These are phyloP conservation scores for Phyto melanocephala DNA, from an alignment of 2,888 invertebrate genomes.

Conservation along the genomic window DNA sequence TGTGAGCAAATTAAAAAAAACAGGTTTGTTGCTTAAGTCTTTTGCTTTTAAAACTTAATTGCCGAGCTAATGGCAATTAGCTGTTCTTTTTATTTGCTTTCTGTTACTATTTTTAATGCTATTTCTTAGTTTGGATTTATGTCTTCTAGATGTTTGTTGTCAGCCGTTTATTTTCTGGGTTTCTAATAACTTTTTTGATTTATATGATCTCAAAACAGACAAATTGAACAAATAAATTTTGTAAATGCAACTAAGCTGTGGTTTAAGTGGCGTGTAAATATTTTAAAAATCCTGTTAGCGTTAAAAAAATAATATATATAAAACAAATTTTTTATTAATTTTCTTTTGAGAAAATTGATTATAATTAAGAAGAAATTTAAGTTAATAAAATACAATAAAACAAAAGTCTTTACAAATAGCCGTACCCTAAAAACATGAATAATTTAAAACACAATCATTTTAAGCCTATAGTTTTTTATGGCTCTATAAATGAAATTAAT, in stretches of 20 bases:
- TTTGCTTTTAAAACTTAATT: slow-evolving; percentile 41
- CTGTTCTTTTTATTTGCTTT: neutral
- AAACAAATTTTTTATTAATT: too few relatives aligned
- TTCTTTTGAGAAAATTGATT: too few relatives aligned
- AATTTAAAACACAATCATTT: too few relatives aligned
- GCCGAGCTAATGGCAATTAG: neutral
- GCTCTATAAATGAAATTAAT: too few relatives aligned
- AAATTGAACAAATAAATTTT: neutral
- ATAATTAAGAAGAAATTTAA: too few relatives aligned
- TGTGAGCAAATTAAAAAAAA: neutral
- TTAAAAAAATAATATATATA: too few relatives aligned
- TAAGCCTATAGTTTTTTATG: too few relatives aligned
- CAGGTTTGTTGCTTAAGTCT: slow-evolving; percentile 33
- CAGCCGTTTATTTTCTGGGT: neutral
- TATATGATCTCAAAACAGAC: neutral
- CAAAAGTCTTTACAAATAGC: too few relatives aligned
- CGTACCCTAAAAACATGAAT: too few relatives aligned
- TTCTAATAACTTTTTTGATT: slow-evolving; percentile 6
- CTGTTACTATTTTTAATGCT: neutral
- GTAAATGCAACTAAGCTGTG: neutral
- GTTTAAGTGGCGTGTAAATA: neutral
- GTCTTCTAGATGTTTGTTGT: neutral
- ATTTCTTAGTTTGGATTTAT: neutral
- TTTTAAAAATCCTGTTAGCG: neutral
- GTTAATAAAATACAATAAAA: too few relatives aligned